Conservation (phyloP, 2,797 vertebrate species). For the Brachyalestes nurse region DNA sequence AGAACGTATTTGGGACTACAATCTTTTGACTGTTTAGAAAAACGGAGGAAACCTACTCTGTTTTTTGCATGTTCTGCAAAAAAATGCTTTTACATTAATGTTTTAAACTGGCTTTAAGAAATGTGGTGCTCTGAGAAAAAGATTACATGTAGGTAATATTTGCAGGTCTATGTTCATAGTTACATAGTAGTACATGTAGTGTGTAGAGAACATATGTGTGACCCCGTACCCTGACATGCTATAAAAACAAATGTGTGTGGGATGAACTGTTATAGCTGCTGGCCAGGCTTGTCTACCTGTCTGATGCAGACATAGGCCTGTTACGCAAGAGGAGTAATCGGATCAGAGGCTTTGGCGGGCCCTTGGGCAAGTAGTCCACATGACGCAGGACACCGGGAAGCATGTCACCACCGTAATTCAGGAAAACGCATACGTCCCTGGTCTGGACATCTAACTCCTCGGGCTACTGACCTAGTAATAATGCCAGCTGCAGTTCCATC, state of each 20-base stretch:
- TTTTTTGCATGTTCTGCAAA: too few species aligned
- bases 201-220: background rate
- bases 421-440: background rate
- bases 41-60: too few species aligned
- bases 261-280: background rate
- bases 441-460: constrained; percentile 14
- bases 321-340: constrained; percentile 11
- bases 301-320: background rate
- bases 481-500: background rate
- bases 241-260: background rate
- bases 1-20: too few species aligned
- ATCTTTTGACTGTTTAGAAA: too few species aligned
- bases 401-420: background rate
- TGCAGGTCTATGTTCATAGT: background rate
- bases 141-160: background rate
- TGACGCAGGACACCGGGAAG: constrained; percentile 1
- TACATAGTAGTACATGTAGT: background rate
- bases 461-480: constrained; percentile 8
- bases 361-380: background rate
- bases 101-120: too few species aligned
- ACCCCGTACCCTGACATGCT: background rate
- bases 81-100: too few species aligned
- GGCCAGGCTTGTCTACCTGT: background rate
- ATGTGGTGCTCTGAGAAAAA: too few species aligned
- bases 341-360: constrained; percentile 5